Conservation (phyloP, 2,113 vertebrate species). For the Electrona antarctica region DNA sequence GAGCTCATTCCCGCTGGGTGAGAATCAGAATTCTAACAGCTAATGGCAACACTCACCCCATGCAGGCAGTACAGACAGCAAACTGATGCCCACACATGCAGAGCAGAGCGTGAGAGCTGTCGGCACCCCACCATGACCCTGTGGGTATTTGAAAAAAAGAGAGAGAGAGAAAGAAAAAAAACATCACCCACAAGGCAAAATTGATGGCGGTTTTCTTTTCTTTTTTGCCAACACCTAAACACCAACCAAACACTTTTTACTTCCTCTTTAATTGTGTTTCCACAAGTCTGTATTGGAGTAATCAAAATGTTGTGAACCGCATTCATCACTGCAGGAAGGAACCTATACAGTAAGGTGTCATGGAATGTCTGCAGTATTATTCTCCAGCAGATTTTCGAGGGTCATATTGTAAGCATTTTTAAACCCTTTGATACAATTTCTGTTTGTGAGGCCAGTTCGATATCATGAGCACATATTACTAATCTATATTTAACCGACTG, state of each 20-base stretch:
- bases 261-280: conserved; percentile 24
- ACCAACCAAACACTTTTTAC: conserved; percentile 36
- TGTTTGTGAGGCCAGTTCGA: not conserved
- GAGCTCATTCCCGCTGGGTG: conserved; percentile 60
- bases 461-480: not conserved
- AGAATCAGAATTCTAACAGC: conserved; percentile 67
- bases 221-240: conserved; percentile 41
- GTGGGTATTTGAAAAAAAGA: conserved; percentile 34
- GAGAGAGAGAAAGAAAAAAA: conserved; percentile 19
- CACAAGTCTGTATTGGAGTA: conserved; percentile 10
- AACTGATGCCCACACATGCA: conserved; percentile 64
- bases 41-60: conserved; percentile 63
- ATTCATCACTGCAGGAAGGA: conserved; percentile 11
- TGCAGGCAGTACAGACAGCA: conserved; percentile 50
- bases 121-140: conserved; percentile 61
- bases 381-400: not conserved
- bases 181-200: conserved; percentile 27
- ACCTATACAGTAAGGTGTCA: not conserved
- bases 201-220: conserved; percentile 42
- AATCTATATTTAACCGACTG: not conserved
- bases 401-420: too few relatives aligned
- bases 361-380: not conserved
- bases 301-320: conserved; percentile 18
- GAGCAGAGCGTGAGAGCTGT: conserved; percentile 56
- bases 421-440: too few relatives aligned